A percentile compares a stretch with the other conserved stretches of the same genome.
Conservation (phyloP, 2,113 vertebrate species). For the Marcusenius ussheri region DNA sequence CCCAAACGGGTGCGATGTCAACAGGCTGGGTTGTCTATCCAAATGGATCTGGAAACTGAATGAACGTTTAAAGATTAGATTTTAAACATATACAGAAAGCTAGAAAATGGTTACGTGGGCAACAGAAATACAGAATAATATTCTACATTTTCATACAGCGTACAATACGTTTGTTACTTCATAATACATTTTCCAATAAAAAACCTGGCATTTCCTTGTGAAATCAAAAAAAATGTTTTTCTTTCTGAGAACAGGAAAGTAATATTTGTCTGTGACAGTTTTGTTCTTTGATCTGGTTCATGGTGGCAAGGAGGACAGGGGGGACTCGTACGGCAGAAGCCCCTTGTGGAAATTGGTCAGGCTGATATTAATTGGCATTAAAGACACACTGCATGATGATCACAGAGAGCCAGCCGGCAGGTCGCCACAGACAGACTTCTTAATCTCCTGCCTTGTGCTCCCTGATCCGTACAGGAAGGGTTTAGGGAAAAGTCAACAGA, state of each 20-base stretch:
- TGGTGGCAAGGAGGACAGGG: not conserved
- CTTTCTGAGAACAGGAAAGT: not conserved
- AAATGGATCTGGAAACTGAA: not conserved
- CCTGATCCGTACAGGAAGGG: not conserved
- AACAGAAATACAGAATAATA: not conserved
- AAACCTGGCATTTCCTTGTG: not conserved
- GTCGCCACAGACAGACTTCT: not conserved
- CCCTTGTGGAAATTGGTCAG: not conserved
- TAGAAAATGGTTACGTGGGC: not conserved
- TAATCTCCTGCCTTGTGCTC: constrained; percentile 1
- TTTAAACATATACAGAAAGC: not conserved
- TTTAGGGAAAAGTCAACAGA: not conserved
- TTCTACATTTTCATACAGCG: not conserved
- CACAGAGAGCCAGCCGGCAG: not conserved
- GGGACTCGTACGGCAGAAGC: not conserved
- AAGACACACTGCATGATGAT: not conserved
- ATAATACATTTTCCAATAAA: not conserved
- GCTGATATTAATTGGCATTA: not conserved
- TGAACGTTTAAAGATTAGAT: not conserved
- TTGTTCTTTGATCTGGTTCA: not conserved
- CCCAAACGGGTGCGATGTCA: not conserved
- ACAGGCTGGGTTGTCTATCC: not conserved
- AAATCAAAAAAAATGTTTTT: not conserved
- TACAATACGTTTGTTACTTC: not conserved
- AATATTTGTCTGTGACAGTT: not conserved